These are phyloP conservation scores for Etheostoma nigrum DNA, from an alignment of 2,797 vertebrate species.

Conservation along the genomic window DNA sequence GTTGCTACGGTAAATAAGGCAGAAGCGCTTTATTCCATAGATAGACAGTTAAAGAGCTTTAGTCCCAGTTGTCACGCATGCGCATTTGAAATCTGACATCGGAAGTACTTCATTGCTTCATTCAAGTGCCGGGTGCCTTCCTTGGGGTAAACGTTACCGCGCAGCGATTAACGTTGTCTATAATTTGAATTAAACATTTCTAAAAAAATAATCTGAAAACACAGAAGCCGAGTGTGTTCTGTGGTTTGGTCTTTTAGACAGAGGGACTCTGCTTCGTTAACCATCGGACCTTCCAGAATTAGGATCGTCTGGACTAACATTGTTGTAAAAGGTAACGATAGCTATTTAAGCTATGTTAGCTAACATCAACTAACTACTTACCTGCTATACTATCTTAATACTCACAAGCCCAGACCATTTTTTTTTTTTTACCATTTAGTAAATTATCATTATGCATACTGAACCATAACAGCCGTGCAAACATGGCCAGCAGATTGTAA, in stretches of 20 bases:
- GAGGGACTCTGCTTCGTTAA: background rate
- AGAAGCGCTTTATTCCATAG: background rate
- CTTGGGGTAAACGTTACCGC: conserved; percentile 10
- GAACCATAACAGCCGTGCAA: background rate
- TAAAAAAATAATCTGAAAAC: background rate
- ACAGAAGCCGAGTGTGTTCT: background rate
- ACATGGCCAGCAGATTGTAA: too few species aligned
- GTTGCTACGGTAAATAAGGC: background rate
- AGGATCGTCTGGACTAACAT: background rate
- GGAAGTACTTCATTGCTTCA: conserved; percentile 67
- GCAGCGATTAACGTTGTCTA: background rate
- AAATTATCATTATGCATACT: background rate
- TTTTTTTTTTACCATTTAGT: background rate
- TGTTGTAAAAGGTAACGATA: conserved; percentile 61
- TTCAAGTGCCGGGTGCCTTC: conserved; percentile 36
- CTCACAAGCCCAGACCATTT: background rate
- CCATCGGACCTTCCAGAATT: background rate
- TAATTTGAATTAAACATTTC: background rate
- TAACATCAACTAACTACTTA: conserved; percentile 23
- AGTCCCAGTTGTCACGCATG: conserved; percentile 22
- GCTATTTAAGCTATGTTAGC: conserved; percentile 35
- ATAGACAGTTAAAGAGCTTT: background rate
- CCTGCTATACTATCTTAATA: background rate
- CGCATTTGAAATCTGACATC: conserved; percentile 30
- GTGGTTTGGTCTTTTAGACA: background rate